Percentiles rank a stretch among this genome's conserved stretches.
Evolutionary conservation across 2,113 vertebrate genomes (phyloP).

Genomic region (Dasyornis broadbenti): DNA sequence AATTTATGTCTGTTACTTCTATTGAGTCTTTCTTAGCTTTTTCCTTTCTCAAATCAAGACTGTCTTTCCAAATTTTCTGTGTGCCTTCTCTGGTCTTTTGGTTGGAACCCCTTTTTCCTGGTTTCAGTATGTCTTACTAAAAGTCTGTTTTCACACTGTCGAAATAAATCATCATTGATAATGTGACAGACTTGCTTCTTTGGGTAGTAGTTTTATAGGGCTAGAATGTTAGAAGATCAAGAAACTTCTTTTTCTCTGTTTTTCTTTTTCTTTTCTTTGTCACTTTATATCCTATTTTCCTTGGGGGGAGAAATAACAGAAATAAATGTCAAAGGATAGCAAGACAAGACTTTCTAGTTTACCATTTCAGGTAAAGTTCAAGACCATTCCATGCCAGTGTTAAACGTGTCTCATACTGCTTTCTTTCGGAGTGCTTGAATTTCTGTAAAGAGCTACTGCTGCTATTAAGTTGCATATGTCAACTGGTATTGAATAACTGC

Average conservation of each 20-base stretch:
- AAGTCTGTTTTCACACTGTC: not conserved
- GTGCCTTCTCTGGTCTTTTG: not conserved
- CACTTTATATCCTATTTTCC: not conserved
- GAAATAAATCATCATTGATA: not conserved
- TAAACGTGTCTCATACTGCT: not conserved
- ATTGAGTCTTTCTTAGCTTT: not conserved
- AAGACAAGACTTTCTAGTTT: not conserved
- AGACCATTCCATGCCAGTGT: not conserved
- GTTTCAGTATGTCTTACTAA: not conserved
- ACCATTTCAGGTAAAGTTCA: not conserved
- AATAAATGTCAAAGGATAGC: not conserved
- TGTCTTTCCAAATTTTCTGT: not conserved
- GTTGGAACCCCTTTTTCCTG: not conserved
- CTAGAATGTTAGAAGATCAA: not conserved
- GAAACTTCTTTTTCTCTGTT: not conserved
- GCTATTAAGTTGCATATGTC: not conserved
- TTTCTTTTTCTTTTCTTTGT: not conserved
- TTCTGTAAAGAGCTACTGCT: not conserved
- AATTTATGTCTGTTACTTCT: not conserved
- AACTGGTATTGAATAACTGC: not conserved
- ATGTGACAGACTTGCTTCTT: not conserved
- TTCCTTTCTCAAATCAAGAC: not conserved
- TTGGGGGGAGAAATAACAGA: not conserved
- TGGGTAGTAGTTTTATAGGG: not conserved
- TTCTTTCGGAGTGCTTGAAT: not conserved